Percentiles rank a stretch among this genome's conserved stretches.
These are phyloP conservation scores for Theodoxus fluviatilis DNA, from an alignment of 2,888 invertebrate species.

Conservation along the genomic window DNA sequence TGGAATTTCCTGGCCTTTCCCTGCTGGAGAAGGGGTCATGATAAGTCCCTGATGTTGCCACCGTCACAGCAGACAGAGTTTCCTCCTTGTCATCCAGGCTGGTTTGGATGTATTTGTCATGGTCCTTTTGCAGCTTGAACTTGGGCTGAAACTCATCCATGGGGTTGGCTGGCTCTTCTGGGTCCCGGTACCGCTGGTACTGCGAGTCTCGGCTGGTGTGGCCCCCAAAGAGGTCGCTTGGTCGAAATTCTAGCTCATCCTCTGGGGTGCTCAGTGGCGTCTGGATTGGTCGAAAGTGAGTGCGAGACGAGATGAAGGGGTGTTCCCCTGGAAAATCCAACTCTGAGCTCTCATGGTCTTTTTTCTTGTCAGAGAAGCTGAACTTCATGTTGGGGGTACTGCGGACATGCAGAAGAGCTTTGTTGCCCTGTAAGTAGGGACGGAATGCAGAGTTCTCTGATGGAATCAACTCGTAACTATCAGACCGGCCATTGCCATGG, in stretches of 20 bases:
- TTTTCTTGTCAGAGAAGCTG: no score
- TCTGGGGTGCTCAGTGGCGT: constrained; percentile 35
- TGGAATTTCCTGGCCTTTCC: no score
- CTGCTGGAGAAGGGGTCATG: no score
- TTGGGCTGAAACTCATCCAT: constrained; percentile 74
- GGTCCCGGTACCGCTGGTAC: constrained; percentile 41
- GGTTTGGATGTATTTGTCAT: constrained; percentile 72
- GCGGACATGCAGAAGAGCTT: constrained; percentile 45
- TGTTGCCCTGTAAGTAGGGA: constrained; percentile 47
- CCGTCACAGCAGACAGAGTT: no score
- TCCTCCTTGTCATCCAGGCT: constrained; percentile 27
- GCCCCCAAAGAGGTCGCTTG: constrained; percentile 50
- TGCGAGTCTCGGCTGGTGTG: constrained; percentile 38
- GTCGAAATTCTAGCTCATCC: constrained; percentile 25
- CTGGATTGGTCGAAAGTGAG: constrained; percentile 84
- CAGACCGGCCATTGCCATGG: constrained; percentile 37
- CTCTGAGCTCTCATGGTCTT: no score
- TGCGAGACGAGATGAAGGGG: constrained; percentile 78
- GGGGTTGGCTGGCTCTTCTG: constrained; percentile 35
- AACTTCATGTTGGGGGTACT: constrained; percentile 49
- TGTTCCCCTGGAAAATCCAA: constrained; percentile 72
- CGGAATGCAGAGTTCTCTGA: constrained; percentile 57
- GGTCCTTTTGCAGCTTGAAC: constrained; percentile 70
- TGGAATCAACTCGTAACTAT: constrained; percentile 44
- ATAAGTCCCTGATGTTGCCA: no score